These are phyloP conservation scores for Cyaniris semiargus DNA, from an alignment of 2,888 invertebrate species.

Conservation along the genomic window DNA sequence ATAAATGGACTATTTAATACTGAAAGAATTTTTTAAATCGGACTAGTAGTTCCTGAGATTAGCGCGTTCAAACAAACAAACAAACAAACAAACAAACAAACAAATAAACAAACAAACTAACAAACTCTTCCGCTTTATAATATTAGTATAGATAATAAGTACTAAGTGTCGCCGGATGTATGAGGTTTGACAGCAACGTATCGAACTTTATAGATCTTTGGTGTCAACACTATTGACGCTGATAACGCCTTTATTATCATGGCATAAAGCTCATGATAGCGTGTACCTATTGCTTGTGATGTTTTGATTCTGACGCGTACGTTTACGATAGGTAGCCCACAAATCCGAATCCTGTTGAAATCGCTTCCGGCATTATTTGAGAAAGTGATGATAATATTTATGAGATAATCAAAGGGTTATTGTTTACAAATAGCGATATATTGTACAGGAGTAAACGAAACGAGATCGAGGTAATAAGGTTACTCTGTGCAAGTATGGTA, in stretches of 20 bases:
- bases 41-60: too few relatives aligned
- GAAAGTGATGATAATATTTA: slow-evolving; percentile 46
- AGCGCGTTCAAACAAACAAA: too few relatives aligned
- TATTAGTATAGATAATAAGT: too few relatives aligned
- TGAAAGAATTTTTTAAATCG: too few relatives aligned
- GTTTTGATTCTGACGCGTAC: slow-evolving; percentile 34
- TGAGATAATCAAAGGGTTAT: slow-evolving; percentile 34
- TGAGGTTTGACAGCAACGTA: neutral
- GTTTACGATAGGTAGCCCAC: slow-evolving; percentile 54
- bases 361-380: slow-evolving; percentile 53
- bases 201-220: slow-evolving; percentile 42
- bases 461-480: neutral
- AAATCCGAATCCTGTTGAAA: slow-evolving; percentile 62
- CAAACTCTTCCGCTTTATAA: too few relatives aligned
- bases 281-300: slow-evolving; percentile 17
- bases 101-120: too few relatives aligned
- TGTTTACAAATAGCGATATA: slow-evolving; percentile 16
- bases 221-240: slow-evolving; percentile 38
- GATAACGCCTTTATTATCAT: slow-evolving; percentile 7
- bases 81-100: too few relatives aligned
- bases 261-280: slow-evolving; percentile 18
- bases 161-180: neutral
- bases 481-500: neutral
- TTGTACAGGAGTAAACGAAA: slow-evolving; percentile 4
- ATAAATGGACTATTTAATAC: too few relatives aligned